Base-by-base conservation (phyloP, 2,113 vertebrate genomes). In the Serilophus lunatus region DNA sequence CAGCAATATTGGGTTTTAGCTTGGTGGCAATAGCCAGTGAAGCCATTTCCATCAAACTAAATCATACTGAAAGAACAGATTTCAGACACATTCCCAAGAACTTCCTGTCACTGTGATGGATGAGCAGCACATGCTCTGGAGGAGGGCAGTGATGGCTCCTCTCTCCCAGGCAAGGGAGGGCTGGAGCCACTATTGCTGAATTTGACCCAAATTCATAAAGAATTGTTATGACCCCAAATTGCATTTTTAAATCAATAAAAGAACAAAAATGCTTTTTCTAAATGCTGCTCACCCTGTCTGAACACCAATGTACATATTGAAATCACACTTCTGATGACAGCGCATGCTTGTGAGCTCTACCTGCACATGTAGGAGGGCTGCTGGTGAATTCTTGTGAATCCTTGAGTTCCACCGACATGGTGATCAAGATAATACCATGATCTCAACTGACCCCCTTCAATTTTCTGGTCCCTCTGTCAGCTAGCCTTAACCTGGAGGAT, bases 261-360 rank as follows among this genome's bases (percentile, higher is more conserved):
- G 6, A 51, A 47, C 20, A 65, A 68, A 91, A 72, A 35, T n/a
- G 6, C 4, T 61, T 18, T n/a, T 93, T 78, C 20, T 66, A 66
- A 87, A 49, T n/a, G 22, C n/a, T 75, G 68, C 22, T 88, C 26
- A 68, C 4, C 9, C 15, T 57, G 56, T 91, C 53, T 42, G 16
- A 79, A 60, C 23, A 61, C 13, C 24, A 71, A 1, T 12, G 44
- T 0, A 1, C 29, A 57, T 36, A 61, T 0, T 31, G 15, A 66
- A 88, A 57, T 31, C 14, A 31, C 38, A 17, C 18, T 75, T 91
- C 26, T 33, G 3, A 1, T 49, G 42, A 45, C 29, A 60, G 36
- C 10, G 40, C 36, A 11, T 18, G 36, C 2, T 2, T 61, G 7
- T 15, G 29, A 66, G 47, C 54, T 69, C 18, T 20, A 18, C 31